These are phyloP conservation scores for Anolis carolinensis DNA, from an alignment of 2,113 vertebrate species.

Conservation along the genomic window DNA sequence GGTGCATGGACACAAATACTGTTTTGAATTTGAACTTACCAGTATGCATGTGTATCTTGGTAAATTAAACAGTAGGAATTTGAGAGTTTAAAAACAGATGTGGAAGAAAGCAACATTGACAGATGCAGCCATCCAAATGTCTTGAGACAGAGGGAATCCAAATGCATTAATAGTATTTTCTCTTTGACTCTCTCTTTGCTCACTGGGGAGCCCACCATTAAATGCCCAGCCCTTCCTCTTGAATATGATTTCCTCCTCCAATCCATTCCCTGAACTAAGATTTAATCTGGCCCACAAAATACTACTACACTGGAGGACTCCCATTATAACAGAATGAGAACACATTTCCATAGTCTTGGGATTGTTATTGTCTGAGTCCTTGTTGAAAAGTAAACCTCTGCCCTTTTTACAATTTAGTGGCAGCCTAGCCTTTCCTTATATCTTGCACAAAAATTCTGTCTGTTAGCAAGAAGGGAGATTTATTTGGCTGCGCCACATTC, in stretches of 20 bases:
- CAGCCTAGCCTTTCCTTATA: background rate
- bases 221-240: background rate
- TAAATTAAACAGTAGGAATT: background rate
- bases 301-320: background rate
- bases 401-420: background rate
- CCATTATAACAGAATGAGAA: background rate
- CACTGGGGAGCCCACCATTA: background rate
- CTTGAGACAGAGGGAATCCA: background rate
- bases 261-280: background rate
- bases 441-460: background rate
- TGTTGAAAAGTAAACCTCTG: background rate
- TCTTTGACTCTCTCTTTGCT: background rate
- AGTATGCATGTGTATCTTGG: background rate
- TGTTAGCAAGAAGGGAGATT: background rate
- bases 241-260: background rate
- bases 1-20: background rate
- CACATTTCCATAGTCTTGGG: background rate
- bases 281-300: background rate
- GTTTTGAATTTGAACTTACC: background rate
- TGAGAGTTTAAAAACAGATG: background rate
- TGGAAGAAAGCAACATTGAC: background rate
- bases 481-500: background rate
- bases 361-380: background rate
- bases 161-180: background rate
- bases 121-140: background rate